Evolutionary conservation across 2,113 vertebrate species (phyloP), one percentile per base, ranked within the genome.

Genomic region (Chlamydotis undulata): DNA sequence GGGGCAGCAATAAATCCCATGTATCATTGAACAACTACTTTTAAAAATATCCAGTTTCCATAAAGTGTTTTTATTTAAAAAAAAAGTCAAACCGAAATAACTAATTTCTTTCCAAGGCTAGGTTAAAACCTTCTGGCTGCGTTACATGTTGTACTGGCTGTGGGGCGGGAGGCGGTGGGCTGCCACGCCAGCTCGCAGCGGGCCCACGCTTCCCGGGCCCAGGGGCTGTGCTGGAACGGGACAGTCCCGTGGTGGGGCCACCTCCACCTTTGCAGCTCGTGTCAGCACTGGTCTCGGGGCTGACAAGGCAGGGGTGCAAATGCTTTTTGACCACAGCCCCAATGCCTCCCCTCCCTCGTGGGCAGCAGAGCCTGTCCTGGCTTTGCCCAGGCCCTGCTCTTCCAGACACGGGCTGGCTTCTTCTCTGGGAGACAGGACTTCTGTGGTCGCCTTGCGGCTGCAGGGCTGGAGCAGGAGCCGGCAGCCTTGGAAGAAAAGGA

Each of bases 61-160:
- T 77, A 52, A 93, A 91, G 64, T 47, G 49, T 90, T 96, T 96
- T 96, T 97, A 96, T 96, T 95, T 5, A 31, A 45, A 39, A 8
- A 31, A 14, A 37, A 64, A 60, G 35, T 3, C 39, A 50, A 81
- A 67, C 29, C 71, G 68, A 61, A 63, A 57, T 35, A 71, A 75
- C 90, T 55, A 59, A 90, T 80, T 94, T 70, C 57, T 80, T 70
- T 86, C 73, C 68, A 86, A 80, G 68, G 64, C 67, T 56, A 60
- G 53, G 82, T 90, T 73, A 68, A 71, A 84, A 35, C 45, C 71
- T 83, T 68, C 37, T 2, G 6, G 84, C 70, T 87, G 77, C 16
- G 9, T 84, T 83, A 91, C 55, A 45, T 47, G 43, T 1, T 18
- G 41, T 57, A 61, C 81, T 31, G 13, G 83, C 41, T 28, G 25